Percentiles rank a stretch among this genome's conserved stretches.
phyloP scores from a whole-genome alignment of 2,797 vertebrate genomes.

The Sebastes jordani region DNA sequence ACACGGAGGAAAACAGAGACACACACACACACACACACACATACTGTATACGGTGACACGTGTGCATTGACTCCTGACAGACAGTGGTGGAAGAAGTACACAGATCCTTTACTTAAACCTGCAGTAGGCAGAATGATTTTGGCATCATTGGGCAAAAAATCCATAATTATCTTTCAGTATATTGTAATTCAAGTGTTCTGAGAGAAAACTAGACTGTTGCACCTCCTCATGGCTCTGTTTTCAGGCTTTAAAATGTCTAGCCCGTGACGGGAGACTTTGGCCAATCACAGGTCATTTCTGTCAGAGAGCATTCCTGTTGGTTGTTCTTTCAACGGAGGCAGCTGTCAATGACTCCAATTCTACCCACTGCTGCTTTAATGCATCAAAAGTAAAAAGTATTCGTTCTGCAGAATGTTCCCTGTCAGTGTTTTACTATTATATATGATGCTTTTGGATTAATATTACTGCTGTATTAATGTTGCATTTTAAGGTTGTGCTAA shows the following conservation, averaged over 20 bases:
- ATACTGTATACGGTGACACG: conserved; percentile 1
- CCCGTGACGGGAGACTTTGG: no score
- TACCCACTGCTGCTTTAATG: no score
- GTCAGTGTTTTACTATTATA: background rate
- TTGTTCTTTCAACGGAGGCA: rapidly evolving
- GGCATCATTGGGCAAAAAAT: no score
- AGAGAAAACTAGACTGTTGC: no score
- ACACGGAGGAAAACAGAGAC: conserved; percentile 41
- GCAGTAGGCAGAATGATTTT: no score
- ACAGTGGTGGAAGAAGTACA: background rate
- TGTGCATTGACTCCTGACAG: conserved; percentile 20
- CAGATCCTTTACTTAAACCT: background rate
- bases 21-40: background rate
- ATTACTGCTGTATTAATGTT: background rate
- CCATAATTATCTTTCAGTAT: no score
- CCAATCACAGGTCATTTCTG: no score
- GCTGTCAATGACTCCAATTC: no score
- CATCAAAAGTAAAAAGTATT: no score
- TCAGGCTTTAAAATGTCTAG: rapidly evolving
- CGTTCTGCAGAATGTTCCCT: background rate
- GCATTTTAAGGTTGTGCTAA: background rate
- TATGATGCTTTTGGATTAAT: background rate
- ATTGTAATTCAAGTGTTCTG: no score
- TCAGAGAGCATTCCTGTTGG: no score
- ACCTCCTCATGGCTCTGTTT: no score